Base-by-base conservation (phyloP, 2,888 invertebrate species). In the Phyllotreta striolata region DNA sequence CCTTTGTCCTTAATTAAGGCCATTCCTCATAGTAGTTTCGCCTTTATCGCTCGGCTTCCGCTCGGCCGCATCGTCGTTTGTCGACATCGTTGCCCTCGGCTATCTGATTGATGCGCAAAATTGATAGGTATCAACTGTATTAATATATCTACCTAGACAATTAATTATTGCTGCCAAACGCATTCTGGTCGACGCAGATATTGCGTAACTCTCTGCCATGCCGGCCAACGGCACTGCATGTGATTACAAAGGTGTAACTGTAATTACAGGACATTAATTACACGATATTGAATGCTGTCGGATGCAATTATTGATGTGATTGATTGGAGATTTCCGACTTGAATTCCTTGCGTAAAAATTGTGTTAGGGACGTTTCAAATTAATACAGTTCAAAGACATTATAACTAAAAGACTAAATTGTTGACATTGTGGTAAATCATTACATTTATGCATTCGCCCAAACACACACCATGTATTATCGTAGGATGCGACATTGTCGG, bases 51-150 rank as follows among this genome's bases (percentile, higher is more conserved):
- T 1, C 24, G 35, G 60, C 39, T 54, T 60, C 52, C 44, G 60
- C 24, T 44, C 43, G 43, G 44, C 35, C 52, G 44, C 35, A 8
- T 52, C 52, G 54, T 60, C 60, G 52, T 60, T 52, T 60, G 44
- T 46, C 52, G n/a, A 14, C 37, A 44, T 52, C 52, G 12, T 51
- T 55, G 49, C 63, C 67, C 64, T 67, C 65, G 66, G 65, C 55
- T 62, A 66, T 52, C 71, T 73, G 73, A 73, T 74, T 72, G 73
- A 74, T 72, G 73, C 66, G 34, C 49, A 55, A 61, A 66, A 72
- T 68, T 73, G 74, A 74, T 74, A 72, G 66, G 62, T 65, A 72
- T 71, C 72, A 57, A 10, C 56, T 58, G 66, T 70, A 74, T 73
- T 69, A 72, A 68, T 68, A 68, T 64, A 66, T 24, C 24, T 67